A percentile compares a stretch with the other conserved stretches of the same genome.
These are phyloP conservation scores for Pantala flavescens DNA, from an alignment of 1,140 invertebrate genomes.

Conservation along the genomic window DNA sequence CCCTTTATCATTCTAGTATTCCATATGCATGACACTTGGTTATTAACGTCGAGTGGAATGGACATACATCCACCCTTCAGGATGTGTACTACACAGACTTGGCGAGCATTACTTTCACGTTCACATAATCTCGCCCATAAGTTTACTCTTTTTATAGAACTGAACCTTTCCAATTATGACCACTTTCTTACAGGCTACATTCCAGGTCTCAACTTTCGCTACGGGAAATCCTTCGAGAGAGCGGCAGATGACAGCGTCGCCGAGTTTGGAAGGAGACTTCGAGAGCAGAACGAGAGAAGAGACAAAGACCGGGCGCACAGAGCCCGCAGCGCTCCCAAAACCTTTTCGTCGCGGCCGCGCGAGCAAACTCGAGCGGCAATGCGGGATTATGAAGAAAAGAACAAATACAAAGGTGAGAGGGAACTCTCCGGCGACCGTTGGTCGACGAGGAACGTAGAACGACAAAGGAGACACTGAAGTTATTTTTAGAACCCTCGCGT, in stretches of 20 bases:
- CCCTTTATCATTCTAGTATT: too few relatives aligned
- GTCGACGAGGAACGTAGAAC: background rate
- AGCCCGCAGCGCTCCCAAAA: slow-evolving; percentile 41
- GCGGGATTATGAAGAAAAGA: slow-evolving; percentile 37
- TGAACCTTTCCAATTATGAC: too few relatives aligned
- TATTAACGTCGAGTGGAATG: too few relatives aligned
- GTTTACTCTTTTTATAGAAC: too few relatives aligned
- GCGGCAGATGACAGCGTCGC: slow-evolving; percentile 56
- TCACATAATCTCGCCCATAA: too few relatives aligned
- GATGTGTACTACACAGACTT: too few relatives aligned
- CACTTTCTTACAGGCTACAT: slow-evolving; percentile 40
- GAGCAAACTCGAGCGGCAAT: slow-evolving; percentile 41
- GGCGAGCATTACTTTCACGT: too few relatives aligned
- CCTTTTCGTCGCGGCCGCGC: slow-evolving; percentile 39
- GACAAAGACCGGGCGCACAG: slow-evolving; percentile 27
- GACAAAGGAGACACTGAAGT: background rate
- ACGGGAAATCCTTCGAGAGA: slow-evolving; percentile 55
- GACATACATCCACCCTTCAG: too few relatives aligned
- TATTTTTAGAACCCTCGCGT: background rate
- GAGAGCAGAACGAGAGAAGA: slow-evolving; percentile 35
- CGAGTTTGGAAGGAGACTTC: slow-evolving; percentile 48
- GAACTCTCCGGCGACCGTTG: background rate
- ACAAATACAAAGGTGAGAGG: slow-evolving; percentile 41
- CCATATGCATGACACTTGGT: too few relatives aligned
- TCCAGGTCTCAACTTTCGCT: slow-evolving; percentile 46